These are phyloP conservation scores for Panthera uncia DNA, from an alignment of 2,113 vertebrate genomes.

Conservation along the genomic window DNA sequence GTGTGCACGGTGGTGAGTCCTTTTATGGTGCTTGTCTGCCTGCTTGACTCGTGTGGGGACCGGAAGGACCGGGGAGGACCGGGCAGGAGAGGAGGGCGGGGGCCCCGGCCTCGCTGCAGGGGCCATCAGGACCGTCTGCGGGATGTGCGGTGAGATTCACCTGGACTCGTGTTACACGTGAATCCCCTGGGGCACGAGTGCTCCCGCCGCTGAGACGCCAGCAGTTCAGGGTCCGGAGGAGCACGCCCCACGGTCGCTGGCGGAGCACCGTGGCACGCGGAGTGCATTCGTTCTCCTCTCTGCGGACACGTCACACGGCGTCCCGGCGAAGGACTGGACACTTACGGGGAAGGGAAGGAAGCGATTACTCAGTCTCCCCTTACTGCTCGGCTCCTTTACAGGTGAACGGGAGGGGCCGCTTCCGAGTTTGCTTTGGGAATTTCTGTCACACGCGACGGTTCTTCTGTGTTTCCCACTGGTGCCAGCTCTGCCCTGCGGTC, in stretches of 20 bases:
- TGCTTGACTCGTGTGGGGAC: not conserved
- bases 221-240: not conserved
- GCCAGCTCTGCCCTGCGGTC: not conserved
- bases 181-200: not conserved
- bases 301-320: not conserved
- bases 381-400: not conserved
- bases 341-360: not conserved
- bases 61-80: not conserved
- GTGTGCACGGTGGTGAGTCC: not conserved
- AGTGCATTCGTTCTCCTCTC: not conserved
- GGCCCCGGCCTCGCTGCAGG: not conserved
- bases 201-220: not conserved
- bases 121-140: accelerated
- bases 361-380: not conserved
- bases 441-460: not conserved
- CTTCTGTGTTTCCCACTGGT: not conserved
- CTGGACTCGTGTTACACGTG: not conserved
- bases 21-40: not conserved
- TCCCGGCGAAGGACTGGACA: not conserved
- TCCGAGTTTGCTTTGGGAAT: not conserved
- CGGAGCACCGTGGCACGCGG: accelerated
- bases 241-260: accelerated
- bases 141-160: not conserved
- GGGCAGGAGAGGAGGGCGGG: not conserved
- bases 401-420: not conserved